Evolutionary conservation across 2,888 invertebrate species (phyloP).

Genomic region (Coelopa pilipes): DNA sequence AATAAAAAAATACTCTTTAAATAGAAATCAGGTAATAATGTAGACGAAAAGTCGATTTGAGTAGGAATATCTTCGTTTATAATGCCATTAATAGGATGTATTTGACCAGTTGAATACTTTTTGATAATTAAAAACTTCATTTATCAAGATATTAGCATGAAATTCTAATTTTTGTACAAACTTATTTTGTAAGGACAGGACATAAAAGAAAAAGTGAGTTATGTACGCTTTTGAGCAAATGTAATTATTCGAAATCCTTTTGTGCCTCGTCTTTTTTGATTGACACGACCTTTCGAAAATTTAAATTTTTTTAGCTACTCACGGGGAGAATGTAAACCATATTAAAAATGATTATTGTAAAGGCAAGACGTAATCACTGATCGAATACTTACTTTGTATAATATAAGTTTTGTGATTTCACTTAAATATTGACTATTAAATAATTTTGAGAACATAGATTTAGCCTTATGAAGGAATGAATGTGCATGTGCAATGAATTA

Average conservation of each 20-base stretch:
- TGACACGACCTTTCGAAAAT: not conserved
- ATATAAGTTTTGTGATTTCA: not conserved
- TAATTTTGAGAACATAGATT: not conserved
- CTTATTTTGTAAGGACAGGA: not conserved
- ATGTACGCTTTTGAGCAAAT: not conserved
- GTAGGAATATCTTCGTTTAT: too few species aligned
- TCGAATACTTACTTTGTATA: not conserved
- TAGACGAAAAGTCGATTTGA: not conserved
- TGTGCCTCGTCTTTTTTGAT: not conserved
- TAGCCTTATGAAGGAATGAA: not conserved
- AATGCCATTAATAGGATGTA: too few species aligned
- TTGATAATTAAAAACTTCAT: not conserved
- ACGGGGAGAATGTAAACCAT: not conserved
- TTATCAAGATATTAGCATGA: not conserved
- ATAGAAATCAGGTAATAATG: too few species aligned
- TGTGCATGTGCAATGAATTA: not conserved
- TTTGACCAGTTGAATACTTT: not conserved
- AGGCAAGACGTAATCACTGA: not conserved
- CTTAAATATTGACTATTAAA: not conserved
- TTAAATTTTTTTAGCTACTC: not conserved
- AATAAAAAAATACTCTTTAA: too few species aligned
- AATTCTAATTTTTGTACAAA: not conserved
- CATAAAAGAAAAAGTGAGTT: not conserved
- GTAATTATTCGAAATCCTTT: not conserved
- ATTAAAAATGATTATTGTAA: too few species aligned